Base-by-base conservation (phyloP, 2,888 invertebrate genomes). In the Pyrochroa serraticornis region DNA sequence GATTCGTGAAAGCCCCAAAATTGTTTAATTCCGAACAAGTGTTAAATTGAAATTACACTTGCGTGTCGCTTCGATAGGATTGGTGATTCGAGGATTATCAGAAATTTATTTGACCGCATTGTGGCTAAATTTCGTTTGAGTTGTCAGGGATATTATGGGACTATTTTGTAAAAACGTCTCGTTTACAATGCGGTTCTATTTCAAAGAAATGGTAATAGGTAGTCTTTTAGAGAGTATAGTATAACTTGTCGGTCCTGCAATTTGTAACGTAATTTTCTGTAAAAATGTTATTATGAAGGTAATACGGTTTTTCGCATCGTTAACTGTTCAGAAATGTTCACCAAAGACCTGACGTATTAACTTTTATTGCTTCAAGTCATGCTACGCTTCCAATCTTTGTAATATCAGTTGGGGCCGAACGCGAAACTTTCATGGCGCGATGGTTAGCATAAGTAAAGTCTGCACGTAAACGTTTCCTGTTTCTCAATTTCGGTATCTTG, bases 271-370 rank as follows among this genome's bases (percentile, higher is more conserved):
- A 69, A 69, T 70, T 70, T 67, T 62, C 66, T 65, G 58, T 65
- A 61, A 68, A 67, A 69, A 70, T 69, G 60, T 64, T 66, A 56
- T 66, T 65, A 70, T 70, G 64, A 70, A 64, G 52, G 58, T 62
- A 58, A 64, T 67, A 69, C 65, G 55, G 66, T 70, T 70, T 70
- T 65, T 69, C 68, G 70, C 70, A 66, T 70, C 68, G 70, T 70
- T 70, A 70, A 69, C 70, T 65, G 63, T 67, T 66, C 60, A 63
- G 65, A 67, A 69, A 68, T 68, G 67, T 62, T 65, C 58, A 66
- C 62, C 65, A 65, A 63, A 65, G 65, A 65, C 59, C 65, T 66
- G 60, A 63, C 62, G 63, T 44, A 53, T 60, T 52, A 42, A 22
- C 22, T 48, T 58, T 60, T 62, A 69, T 67, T 69, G 63, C 65